phyloP scores from a whole-genome alignment of 2,113 vertebrate species.

The Ptyas mucosa region DNA sequence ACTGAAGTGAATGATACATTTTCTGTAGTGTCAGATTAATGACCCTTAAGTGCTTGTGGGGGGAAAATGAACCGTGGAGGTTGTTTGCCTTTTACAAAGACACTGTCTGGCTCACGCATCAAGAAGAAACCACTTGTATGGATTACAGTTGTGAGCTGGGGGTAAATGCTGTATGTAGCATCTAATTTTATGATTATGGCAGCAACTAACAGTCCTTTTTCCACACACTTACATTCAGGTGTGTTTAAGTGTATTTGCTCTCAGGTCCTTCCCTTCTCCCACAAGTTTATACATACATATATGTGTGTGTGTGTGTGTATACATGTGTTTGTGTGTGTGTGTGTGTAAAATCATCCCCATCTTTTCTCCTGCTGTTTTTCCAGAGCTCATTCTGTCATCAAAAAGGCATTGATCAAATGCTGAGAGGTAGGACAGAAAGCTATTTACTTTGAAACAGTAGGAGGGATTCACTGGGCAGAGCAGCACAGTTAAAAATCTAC shows the following conservation, averaged over 20 bases:
- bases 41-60: slow-evolving; percentile 65
- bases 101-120: slow-evolving; percentile 7
- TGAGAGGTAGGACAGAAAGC: slow-evolving; percentile 49
- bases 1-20: slow-evolving; percentile 70
- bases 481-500: slow-evolving; percentile 40
- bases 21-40: slow-evolving; percentile 64
- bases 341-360: slow-evolving; percentile 49
- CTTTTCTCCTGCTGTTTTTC: slow-evolving; percentile 42
- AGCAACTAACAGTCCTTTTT: background rate
- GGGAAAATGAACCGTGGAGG: slow-evolving; percentile 54
- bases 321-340: background rate
- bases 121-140: slow-evolving; percentile 45
- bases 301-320: background rate
- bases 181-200: slow-evolving; percentile 22
- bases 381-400: slow-evolving; percentile 22
- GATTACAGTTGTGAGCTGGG: slow-evolving; percentile 9
- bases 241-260: background rate
- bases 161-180: background rate
- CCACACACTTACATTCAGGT: background rate
- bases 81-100: slow-evolving; percentile 44
- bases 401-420: slow-evolving; percentile 58
- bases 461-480: slow-evolving; percentile 35
- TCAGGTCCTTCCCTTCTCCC: background rate
- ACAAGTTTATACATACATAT: background rate
- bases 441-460: slow-evolving; percentile 57